Evolutionary conservation across 2,797 vertebrate species (phyloP).

Genomic region (Decapterus maruadsi): DNA sequence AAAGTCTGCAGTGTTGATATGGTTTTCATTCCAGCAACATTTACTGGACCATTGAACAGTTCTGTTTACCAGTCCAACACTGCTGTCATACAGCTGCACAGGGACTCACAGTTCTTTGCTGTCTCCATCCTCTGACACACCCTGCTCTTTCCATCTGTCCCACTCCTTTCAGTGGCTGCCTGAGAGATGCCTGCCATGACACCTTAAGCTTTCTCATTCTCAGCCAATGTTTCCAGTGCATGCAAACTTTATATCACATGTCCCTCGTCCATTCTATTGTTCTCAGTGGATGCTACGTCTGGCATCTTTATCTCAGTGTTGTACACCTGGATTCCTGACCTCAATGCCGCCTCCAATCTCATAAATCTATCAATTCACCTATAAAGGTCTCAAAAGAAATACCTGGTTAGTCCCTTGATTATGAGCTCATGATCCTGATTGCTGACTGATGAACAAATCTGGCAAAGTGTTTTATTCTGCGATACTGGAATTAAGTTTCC

Average conservation of each 20-base stretch:
- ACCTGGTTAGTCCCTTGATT: slow-evolving; percentile 38
- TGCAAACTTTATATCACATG: slow-evolving; percentile 36
- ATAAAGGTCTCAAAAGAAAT: slow-evolving; percentile 65
- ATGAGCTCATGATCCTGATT: slow-evolving; percentile 26
- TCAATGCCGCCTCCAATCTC: slow-evolving; percentile 43
- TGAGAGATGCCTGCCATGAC: slow-evolving; percentile 8
- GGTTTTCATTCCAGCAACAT: slow-evolving; percentile 60
- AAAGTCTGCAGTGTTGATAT: slow-evolving; percentile 44
- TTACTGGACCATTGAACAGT: slow-evolving; percentile 46
- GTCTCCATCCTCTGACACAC: slow-evolving; percentile 58
- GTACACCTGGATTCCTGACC: slow-evolving; percentile 68
- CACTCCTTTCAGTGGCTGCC: slow-evolving; percentile 31
- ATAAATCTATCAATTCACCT: slow-evolving; percentile 72
- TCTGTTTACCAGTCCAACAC: slow-evolving; percentile 36
- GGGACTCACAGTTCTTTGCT: slow-evolving; percentile 37
- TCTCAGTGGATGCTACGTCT: slow-evolving; percentile 39
- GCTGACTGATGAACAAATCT: slow-evolving; percentile 48
- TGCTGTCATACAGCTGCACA: slow-evolving; percentile 64
- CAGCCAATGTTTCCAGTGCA: slow-evolving; percentile 39
- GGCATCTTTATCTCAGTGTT: slow-evolving; percentile 19
- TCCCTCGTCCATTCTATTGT: slow-evolving; percentile 27
- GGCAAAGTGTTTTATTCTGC: slow-evolving; percentile 16
- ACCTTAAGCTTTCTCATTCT: slow-evolving; percentile 36
- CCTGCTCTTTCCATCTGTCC: slow-evolving; percentile 54
- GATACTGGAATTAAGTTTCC: slow-evolving; percentile 1